Base-by-base conservation (phyloP, 2,797 vertebrate genomes). In the Phrynocephalus forsythii region DNA sequence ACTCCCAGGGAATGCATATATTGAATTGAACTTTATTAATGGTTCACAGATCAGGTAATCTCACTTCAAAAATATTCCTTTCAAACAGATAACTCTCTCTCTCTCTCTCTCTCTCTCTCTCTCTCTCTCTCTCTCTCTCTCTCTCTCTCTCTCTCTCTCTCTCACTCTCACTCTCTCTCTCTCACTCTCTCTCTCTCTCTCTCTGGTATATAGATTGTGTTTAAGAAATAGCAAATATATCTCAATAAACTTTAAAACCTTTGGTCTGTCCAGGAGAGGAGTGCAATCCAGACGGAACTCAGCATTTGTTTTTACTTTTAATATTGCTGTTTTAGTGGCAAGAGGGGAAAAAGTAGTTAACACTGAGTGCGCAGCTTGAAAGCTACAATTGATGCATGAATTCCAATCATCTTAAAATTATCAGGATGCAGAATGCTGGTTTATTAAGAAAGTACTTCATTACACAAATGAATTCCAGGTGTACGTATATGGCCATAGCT, bases 31-130 rank as follows among this genome's bases (percentile, higher is more conserved):
- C 79, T 93, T 88, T 92, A 86, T 92, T 95, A 89, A 89, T 75
- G 60, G 85, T 89, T 85, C 81, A 87, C 0, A 83, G 88, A 87
- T 90, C 90, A 86, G 71, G 87, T 92, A 20, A 91, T 83, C 90
- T 90, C 92, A 87, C 83, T 93, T 94, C 92, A 88, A 89, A 88
- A 73, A 8, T 48, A 33, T 15, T 88, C 89, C 82, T 89, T 83
- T 78, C 33, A 73, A 80, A 68, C 1, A 8, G 18, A 87, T 72
- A 86, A 50, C n/a, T 69, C 60, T 90, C 69, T 90, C 85, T 60
- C 52, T 79, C 73, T 73, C 71, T 33, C 33, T 73, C 72, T 73
- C 20, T 44, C 60, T 90, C 82, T 91, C 83, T 83, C 56, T 56
- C 52, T 38, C 38, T 60, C 56, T 60, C 56, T 60, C 9, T 38